phyloP scores from a whole-genome alignment of 2,113 vertebrate genomes.

The Scopus umbretta region DNA sequence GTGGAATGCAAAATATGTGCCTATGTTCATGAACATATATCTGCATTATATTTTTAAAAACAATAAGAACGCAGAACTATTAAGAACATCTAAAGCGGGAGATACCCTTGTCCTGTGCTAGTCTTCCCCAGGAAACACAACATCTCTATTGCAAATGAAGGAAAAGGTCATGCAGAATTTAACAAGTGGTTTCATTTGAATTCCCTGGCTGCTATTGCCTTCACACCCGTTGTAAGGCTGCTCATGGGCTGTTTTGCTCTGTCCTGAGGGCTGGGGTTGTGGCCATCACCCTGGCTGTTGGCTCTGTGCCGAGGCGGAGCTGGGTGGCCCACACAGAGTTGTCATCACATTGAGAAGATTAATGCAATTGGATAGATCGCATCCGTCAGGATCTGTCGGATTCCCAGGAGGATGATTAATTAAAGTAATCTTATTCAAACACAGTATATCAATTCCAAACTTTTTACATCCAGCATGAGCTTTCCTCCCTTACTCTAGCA shows the following conservation, averaged over 20 bases:
- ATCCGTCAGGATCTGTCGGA: not conserved
- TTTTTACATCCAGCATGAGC: not conserved
- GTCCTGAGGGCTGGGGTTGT: not conserved
- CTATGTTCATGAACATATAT: not conserved
- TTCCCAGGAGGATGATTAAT: constrained; percentile 24
- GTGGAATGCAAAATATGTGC: not conserved
- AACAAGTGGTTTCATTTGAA: constrained; percentile 1
- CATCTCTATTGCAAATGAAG: not conserved
- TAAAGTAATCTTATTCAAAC: constrained; percentile 24
- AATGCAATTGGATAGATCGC: not conserved
- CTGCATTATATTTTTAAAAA: not conserved
- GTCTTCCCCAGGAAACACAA: not conserved
- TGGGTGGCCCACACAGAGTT: not conserved
- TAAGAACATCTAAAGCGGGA: not conserved
- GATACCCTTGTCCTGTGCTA: not conserved
- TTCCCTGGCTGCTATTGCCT: not conserved
- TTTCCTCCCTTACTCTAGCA: not conserved
- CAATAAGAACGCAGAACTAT: not conserved
- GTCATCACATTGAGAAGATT: not conserved
- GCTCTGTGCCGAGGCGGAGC: not conserved
- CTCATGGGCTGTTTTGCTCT: not conserved
- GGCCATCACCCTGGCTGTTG: not conserved
- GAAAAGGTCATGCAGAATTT: constrained; percentile 32
- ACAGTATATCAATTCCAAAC: not conserved
- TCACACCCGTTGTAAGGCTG: not conserved